Conservation (phyloP, 2,797 vertebrate species). For the Pangasius macronema region DNA sequence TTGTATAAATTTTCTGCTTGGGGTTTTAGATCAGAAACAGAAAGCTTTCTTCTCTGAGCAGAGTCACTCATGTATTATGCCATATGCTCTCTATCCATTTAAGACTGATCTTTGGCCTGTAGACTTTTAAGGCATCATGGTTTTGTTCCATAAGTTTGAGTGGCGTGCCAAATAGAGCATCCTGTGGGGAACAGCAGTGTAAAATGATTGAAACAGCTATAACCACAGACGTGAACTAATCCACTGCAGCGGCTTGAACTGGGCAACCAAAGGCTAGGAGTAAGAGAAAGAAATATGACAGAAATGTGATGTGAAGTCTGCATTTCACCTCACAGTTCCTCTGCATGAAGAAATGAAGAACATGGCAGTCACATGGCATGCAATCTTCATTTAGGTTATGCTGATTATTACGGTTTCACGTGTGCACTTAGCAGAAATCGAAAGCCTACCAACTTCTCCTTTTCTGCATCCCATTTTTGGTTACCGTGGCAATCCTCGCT, state of each 20-base stretch:
- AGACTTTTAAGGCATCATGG: constrained; percentile 4
- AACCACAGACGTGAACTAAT: constrained; percentile 56
- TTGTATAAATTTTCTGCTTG: not conserved
- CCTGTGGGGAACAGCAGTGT: constrained; percentile 7
- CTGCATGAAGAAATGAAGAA: not conserved
- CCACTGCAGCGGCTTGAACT: constrained; percentile 32
- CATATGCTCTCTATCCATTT: constrained; percentile 29
- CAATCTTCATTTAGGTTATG: not conserved
- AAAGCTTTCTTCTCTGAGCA: constrained; percentile 34
- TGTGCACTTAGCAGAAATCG: not conserved
- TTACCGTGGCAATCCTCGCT: constrained; percentile 48
- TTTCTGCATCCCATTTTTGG: constrained; percentile 42
- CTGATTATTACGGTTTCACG: not conserved
- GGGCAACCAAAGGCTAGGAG: not conserved
- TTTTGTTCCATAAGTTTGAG: not conserved
- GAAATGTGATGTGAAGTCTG: not conserved
- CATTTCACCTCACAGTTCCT: not conserved
- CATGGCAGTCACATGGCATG: not conserved
- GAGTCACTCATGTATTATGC: constrained; percentile 21
- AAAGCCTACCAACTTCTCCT: not conserved
- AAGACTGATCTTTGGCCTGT: constrained; percentile 18
- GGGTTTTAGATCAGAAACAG: not conserved
- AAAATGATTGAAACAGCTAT: constrained; percentile 48
- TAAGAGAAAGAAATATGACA: not conserved
- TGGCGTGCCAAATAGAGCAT: not conserved